Evolutionary conservation across 2,797 vertebrate genomes (phyloP).

Genomic region (Falco biarmicus): DNA sequence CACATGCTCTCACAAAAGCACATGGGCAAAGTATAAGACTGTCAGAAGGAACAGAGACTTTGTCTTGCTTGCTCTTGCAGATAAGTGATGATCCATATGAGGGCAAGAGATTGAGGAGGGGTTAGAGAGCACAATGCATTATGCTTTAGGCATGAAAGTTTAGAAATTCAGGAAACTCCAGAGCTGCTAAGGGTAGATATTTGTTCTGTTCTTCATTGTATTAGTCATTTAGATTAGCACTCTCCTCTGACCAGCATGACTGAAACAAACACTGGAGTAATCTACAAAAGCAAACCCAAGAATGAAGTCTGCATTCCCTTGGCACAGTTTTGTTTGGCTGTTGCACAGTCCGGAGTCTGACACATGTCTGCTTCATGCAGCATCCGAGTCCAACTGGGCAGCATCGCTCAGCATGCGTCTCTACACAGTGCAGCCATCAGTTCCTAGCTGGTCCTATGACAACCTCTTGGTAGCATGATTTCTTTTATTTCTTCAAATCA

Average conservation of each 20-base stretch:
- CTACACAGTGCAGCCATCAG: background rate
- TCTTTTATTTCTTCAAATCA: background rate
- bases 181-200: background rate
- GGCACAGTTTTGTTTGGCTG: background rate
- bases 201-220: background rate
- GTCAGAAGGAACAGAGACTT: background rate
- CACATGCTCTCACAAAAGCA: background rate
- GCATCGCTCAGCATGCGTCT: background rate
- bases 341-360: background rate
- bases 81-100: background rate
- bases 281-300: slow-evolving; percentile 9
- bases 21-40: background rate
- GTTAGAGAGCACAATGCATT: background rate
- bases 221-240: slow-evolving; percentile 12
- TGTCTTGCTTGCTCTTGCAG: background rate
- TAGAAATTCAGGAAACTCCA: slow-evolving; percentile 34
- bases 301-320: background rate
- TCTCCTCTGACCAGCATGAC: background rate
- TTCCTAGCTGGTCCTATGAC: background rate
- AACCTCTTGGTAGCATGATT: background rate
- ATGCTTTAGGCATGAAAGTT: background rate
- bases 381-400: background rate
- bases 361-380: background rate
- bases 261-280: background rate
- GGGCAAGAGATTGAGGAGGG: background rate